Evolutionary conservation across 1,140 invertebrate species (phyloP).

Genomic region (Zaprionus ornatus): DNA sequence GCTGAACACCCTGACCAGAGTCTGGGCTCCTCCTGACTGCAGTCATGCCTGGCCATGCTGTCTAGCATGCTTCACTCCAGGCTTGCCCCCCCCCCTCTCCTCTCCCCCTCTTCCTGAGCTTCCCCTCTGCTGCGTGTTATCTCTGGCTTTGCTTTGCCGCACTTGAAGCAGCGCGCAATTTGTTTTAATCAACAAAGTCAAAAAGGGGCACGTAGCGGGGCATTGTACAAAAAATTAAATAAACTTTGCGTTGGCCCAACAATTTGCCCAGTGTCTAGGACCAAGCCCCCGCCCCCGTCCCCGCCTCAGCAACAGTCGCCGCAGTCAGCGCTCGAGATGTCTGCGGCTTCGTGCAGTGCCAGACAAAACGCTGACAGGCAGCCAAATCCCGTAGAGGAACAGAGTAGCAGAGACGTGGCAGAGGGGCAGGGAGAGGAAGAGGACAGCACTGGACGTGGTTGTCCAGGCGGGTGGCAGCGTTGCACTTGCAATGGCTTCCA

Average conservation of each 20-base stretch:
- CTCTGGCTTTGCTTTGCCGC: slow-evolving; percentile 35
- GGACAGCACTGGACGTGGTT: slow-evolving; percentile 26
- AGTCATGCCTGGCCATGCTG: slow-evolving; percentile 6
- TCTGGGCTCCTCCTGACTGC: background rate
- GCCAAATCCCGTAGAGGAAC: slow-evolving; percentile 16
- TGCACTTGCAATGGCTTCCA: slow-evolving; percentile 14
- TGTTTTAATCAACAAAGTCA: slow-evolving; percentile 82
- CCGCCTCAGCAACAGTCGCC: slow-evolving; percentile 2
- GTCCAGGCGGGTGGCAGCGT: slow-evolving; percentile 3
- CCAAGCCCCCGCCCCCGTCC: background rate
- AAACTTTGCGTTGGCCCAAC: slow-evolving; percentile 78
- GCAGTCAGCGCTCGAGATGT: slow-evolving; percentile 41
- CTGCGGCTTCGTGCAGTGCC: slow-evolving; percentile 42
- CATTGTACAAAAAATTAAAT: slow-evolving; percentile 74
- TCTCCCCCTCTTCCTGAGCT: slow-evolving; percentile 2
- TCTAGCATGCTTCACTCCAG: slow-evolving; percentile 19
- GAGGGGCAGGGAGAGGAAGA: background rate
- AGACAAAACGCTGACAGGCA: slow-evolving; percentile 56
- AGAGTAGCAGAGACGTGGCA: background rate
- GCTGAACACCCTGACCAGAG: slow-evolving; percentile 21
- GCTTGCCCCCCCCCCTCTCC: background rate
- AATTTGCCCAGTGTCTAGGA: slow-evolving; percentile 63
- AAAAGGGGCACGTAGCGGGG: slow-evolving; percentile 64
- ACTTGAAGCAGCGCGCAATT: slow-evolving; percentile 75
- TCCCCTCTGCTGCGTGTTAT: background rate